Evolutionary conservation across 1,140 invertebrate genomes (phyloP).

Genomic region (Apis cerana): DNA sequence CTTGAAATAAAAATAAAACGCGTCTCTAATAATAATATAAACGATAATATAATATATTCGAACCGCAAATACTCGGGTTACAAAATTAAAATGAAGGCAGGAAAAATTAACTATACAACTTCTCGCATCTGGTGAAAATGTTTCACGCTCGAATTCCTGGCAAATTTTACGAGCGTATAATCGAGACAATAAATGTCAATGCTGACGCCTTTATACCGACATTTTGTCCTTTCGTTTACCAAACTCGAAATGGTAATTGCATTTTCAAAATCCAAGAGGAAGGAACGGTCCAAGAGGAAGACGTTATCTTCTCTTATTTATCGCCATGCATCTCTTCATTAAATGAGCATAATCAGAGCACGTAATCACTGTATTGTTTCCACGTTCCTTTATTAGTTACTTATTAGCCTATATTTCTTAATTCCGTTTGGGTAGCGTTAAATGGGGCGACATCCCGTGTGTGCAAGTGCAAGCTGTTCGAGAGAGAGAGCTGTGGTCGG

Average conservation of each 20-base stretch:
- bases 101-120: neutral
- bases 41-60: too few species aligned
- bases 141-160: conserved; percentile 23
- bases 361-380: conserved; percentile 55
- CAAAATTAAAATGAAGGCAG: neutral
- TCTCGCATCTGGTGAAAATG: conserved; percentile 14
- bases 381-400: conserved; percentile 47
- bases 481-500: conserved; percentile 19
- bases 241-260: neutral
- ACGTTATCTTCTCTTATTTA: neutral
- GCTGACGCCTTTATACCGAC: conserved; percentile 1
- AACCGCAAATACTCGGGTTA: too few species aligned
- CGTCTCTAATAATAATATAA: too few species aligned
- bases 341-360: conserved; percentile 32
- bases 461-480: conserved; percentile 54
- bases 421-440: conserved; percentile 55
- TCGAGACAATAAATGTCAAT: conserved; percentile 30
- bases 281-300: too few species aligned
- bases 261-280: neutral
- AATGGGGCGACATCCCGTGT: conserved; percentile 65
- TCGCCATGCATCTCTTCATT: conserved; percentile 1
- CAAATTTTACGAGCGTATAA: conserved; percentile 41
- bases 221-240: neutral
- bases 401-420: conserved; percentile 55
- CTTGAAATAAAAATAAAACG: too few species aligned